A percentile compares a stretch with the other conserved stretches of the same genome.
Conservation (phyloP, 2,797 vertebrate genomes). For the Girardinus metallicus region DNA sequence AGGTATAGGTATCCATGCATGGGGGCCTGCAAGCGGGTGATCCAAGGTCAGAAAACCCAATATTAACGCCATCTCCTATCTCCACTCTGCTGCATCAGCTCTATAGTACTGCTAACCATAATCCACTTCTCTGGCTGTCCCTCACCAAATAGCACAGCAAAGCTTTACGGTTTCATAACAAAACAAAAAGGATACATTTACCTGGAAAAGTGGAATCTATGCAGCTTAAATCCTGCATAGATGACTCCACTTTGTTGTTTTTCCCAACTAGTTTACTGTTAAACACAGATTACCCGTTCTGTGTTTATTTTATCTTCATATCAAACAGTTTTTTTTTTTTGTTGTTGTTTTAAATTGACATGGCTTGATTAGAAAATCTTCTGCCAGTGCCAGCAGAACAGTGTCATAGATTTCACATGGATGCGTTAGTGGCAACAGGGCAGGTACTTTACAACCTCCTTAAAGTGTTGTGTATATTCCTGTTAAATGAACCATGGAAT, state of each 20-base stretch:
- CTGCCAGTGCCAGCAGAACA: conserved; percentile 29
- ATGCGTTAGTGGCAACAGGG: conserved; percentile 47
- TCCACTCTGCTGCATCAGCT: conserved; percentile 72
- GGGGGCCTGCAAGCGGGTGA: conserved; percentile 61
- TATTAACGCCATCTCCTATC: conserved; percentile 64
- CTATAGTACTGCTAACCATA: conserved; percentile 63
- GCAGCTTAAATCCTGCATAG: conserved; percentile 7
- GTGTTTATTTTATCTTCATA: conserved; percentile 39
- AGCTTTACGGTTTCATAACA: conserved; percentile 43
- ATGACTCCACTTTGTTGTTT: conserved; percentile 9
- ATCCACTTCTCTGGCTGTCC: conserved; percentile 65
- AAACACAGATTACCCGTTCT: conserved; percentile 25
- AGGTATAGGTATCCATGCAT: conserved; percentile 59
- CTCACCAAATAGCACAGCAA: conserved; percentile 49
- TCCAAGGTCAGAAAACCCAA: conserved; percentile 77
- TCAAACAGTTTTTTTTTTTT: not conserved
- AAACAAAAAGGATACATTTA: conserved; percentile 33
- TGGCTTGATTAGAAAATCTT: conserved; percentile 62
- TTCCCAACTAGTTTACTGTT: conserved; percentile 30
- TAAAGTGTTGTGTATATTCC: not conserved
- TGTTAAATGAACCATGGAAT: not conserved
- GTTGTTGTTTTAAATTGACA: conserved; percentile 57
- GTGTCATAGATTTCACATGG: conserved; percentile 56
- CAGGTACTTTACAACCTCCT: conserved; percentile 35
- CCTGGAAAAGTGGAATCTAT: conserved; percentile 32